Percentiles rank a stretch among this genome's conserved stretches.
These are phyloP conservation scores for Drosophila ananassae DNA, from an alignment of 1,140 invertebrate genomes.

Conservation along the genomic window DNA sequence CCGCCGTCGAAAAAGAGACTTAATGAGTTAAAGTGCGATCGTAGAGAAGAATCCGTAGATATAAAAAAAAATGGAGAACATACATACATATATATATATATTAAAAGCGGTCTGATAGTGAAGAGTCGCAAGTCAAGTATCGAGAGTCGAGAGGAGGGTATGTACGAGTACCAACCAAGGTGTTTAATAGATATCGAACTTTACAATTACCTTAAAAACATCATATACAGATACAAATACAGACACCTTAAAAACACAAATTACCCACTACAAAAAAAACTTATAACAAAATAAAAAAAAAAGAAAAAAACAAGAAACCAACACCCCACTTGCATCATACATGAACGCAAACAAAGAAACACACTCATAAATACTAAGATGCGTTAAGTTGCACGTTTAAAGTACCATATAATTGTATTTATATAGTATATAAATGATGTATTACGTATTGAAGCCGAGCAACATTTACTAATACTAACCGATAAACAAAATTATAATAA, in stretches of 20 bases:
- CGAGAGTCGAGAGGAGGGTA: slow-evolving; percentile 9
- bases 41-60: slow-evolving; percentile 43
- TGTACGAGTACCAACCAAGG: slow-evolving; percentile 26
- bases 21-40: slow-evolving; percentile 44
- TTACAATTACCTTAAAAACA: slow-evolving; percentile 48
- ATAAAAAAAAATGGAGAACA: slow-evolving; percentile 56
- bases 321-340: slow-evolving; percentile 4
- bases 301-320: slow-evolving; percentile 12
- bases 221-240: neutral
- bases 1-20: slow-evolving; percentile 64
- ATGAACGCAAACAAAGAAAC: slow-evolving; percentile 35
- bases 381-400: slow-evolving; percentile 77
- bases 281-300: slow-evolving; percentile 9
- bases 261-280: slow-evolving; percentile 22
- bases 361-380: slow-evolving; percentile 62
- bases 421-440: slow-evolving; percentile 77
- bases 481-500: slow-evolving; percentile 42
- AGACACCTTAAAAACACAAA: slow-evolving; percentile 12
- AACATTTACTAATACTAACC: slow-evolving; percentile 72
- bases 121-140: slow-evolving; percentile 6
- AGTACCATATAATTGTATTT: slow-evolving; percentile 78
- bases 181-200: slow-evolving; percentile 47
- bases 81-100: slow-evolving; percentile 20
- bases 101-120: neutral
- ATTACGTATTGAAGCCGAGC: slow-evolving; percentile 76